Percentiles rank a stretch among this genome's conserved stretches.
Conservation (phyloP, 2,888 invertebrate genomes). For the Artemia sinica region DNA sequence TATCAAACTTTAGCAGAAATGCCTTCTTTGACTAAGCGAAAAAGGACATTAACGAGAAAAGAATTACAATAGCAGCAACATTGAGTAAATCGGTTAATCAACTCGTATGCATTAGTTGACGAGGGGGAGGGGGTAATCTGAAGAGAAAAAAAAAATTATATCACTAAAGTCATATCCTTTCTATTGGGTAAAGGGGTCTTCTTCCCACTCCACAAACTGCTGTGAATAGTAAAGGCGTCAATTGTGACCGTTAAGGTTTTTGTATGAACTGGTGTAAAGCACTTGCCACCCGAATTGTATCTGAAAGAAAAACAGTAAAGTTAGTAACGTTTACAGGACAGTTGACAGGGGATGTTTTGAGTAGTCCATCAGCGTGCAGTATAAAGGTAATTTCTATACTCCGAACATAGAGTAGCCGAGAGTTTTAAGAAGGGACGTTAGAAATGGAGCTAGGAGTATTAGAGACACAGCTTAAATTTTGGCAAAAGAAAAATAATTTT, state of each 20-base stretch:
- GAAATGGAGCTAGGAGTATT: too few relatives aligned
- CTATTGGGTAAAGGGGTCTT: conserved; percentile 77
- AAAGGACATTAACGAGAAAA: not conserved
- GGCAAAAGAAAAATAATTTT: too few relatives aligned
- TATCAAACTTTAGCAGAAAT: too few relatives aligned
- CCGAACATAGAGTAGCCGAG: too few relatives aligned
- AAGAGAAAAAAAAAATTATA: conserved; percentile 40
- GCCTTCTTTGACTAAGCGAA: too few relatives aligned
- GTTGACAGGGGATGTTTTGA: too few relatives aligned
- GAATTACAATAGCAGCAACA: not conserved
- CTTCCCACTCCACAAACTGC: conserved; percentile 95
- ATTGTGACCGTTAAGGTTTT: conserved; percentile 98
- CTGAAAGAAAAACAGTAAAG: conserved; percentile 40
- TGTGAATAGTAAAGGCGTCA: conserved; percentile 98
- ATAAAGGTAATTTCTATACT: too few relatives aligned
- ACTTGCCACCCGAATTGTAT: conserved; percentile 97
- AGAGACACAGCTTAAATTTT: too few relatives aligned
- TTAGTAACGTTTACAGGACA: not conserved
- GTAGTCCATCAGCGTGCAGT: too few relatives aligned
- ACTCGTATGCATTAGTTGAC: not conserved
- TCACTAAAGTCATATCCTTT: conserved; percentile 84
- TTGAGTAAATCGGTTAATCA: conserved; percentile 6
- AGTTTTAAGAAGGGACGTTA: too few relatives aligned
- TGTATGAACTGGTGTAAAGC: conserved; percentile 90
- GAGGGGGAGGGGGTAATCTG: not conserved